Conservation (phyloP, 2,888 invertebrate genomes). For the Micoletzkya japonica region DNA sequence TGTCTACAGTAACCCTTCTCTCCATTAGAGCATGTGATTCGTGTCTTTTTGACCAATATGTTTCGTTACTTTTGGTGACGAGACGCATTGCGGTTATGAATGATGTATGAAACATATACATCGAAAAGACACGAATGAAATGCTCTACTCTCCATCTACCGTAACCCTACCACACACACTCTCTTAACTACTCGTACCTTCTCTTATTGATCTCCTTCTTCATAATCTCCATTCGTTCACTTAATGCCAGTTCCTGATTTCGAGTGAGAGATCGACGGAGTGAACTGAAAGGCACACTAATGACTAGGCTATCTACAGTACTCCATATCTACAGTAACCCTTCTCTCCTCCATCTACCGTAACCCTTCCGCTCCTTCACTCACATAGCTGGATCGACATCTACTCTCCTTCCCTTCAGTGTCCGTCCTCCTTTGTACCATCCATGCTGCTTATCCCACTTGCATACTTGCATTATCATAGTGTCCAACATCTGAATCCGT, state of each 20-base stretch:
- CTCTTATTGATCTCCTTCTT: constrained; percentile 48
- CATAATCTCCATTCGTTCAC: constrained; percentile 44
- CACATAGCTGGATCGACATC: constrained; percentile 18
- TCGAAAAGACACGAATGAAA: too few relatives aligned
- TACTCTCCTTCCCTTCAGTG: constrained; percentile 5
- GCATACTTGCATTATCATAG: constrained; percentile 45
- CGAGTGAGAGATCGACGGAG: constrained; percentile 28
- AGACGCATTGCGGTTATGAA: too few relatives aligned
- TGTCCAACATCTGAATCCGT: constrained; percentile 36
- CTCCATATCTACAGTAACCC: neutral
- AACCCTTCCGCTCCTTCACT: too few relatives aligned
- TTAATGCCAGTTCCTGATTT: constrained; percentile 38
- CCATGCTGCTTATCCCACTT: constrained; percentile 49
- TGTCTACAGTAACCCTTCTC: too few relatives aligned
- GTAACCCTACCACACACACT: too few relatives aligned
- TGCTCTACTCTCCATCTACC: too few relatives aligned
- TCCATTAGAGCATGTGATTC: too few relatives aligned
- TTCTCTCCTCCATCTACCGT: too few relatives aligned
- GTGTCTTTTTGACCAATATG: too few relatives aligned
- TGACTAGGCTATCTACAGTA: neutral
- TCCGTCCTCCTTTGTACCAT: constrained; percentile 34
- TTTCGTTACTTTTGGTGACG: too few relatives aligned
- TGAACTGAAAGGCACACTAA: neutral
- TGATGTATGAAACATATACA: too few relatives aligned
- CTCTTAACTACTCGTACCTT: constrained; percentile 29